phyloP scores from a whole-genome alignment of 1,140 invertebrate genomes.

The Solen grandis region DNA sequence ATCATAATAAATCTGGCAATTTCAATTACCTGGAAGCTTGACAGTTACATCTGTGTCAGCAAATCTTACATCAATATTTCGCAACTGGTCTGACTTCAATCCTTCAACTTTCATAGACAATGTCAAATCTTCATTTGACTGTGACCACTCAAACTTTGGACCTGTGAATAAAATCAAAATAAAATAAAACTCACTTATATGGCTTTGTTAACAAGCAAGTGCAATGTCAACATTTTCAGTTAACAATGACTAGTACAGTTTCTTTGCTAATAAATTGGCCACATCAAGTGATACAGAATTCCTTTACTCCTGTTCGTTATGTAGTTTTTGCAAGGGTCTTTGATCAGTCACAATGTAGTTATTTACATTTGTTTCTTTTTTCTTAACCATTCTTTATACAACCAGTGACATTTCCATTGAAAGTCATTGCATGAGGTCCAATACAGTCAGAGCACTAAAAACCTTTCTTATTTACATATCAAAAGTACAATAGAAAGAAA shows the following conservation, averaged over 20 bases:
- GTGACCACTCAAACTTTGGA: conserved; percentile 39
- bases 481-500: not conserved
- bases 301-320: not conserved
- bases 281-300: too few relatives aligned
- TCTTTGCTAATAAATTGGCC: not conserved
- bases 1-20: too few relatives aligned
- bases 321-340: not conserved
- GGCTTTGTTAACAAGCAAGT: too few relatives aligned
- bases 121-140: conserved; percentile 31
- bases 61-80: conserved; percentile 38
- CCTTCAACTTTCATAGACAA: conserved; percentile 24
- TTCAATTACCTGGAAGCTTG: conserved; percentile 54
- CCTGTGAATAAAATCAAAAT: not conserved
- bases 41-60: conserved; percentile 41
- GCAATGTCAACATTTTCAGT: too few relatives aligned
- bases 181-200: not conserved
- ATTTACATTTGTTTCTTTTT: not conserved
- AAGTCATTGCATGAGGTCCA: too few relatives aligned
- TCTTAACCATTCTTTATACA: not conserved
- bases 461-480: not conserved
- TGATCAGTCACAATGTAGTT: not conserved
- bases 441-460: not conserved
- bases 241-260: too few relatives aligned
- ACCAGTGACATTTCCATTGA: not conserved
- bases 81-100: conserved; percentile 11